Conservation (phyloP, 2,113 vertebrate species). For the Phyllostomus discolor region DNA sequence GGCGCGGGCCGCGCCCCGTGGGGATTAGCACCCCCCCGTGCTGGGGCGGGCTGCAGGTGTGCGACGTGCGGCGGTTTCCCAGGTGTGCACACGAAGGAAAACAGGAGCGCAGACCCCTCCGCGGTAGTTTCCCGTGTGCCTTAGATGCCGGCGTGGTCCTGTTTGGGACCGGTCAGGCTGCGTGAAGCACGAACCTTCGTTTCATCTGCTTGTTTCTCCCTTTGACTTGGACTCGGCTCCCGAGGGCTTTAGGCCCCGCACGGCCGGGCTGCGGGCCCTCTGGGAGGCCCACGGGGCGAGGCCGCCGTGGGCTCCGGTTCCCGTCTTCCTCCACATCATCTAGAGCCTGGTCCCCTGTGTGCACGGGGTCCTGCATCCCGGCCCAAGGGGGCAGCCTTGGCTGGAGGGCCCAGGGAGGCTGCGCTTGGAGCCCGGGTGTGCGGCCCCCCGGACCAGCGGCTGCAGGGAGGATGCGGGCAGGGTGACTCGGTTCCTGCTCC, state of each 20-base stretch:
- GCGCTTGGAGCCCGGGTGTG: conserved; percentile 42
- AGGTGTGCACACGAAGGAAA: fast-evolving
- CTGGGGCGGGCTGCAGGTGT: neutral
- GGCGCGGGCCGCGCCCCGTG: fast-evolving
- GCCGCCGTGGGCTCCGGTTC: neutral
- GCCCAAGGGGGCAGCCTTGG: neutral
- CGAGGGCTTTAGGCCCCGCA: fast-evolving
- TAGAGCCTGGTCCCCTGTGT: too few relatives aligned
- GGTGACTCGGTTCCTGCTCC: conserved; percentile 67
- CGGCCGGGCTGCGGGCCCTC: neutral
- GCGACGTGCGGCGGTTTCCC: neutral
- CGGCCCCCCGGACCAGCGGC: conserved; percentile 21
- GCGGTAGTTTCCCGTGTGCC: neutral
- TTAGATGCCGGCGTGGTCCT: neutral
- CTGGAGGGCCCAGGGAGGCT: neutral
- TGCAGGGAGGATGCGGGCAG: conserved; percentile 44
- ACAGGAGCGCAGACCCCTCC: neutral
- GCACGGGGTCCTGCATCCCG: neutral
- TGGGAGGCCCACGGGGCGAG: fast-evolving
- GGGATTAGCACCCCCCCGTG: too few relatives aligned
- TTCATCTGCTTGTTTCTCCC: neutral
- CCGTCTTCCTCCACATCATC: neutral
- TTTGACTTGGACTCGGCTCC: neutral
- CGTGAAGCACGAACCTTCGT: neutral
- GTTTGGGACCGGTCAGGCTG: neutral